Conservation (phyloP, 2,888 invertebrate species). For the Oasisia sp. region DNA sequence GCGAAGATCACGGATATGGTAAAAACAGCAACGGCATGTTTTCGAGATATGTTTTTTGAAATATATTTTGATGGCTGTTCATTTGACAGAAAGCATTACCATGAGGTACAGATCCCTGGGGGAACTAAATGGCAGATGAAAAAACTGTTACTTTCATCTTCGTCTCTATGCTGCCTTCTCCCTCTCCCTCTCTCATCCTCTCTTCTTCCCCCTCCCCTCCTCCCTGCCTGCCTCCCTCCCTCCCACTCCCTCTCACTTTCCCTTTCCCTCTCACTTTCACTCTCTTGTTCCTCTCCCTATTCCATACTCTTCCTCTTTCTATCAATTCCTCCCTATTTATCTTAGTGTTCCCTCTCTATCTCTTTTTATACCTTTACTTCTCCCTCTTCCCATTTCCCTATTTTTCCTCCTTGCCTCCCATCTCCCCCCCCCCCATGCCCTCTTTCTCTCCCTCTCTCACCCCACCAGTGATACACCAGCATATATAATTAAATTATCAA, state of each 20-base stretch:
- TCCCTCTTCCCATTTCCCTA: too few relatives aligned
- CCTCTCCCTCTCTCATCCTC: background rate
- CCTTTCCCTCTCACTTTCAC: background rate
- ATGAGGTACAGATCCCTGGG: background rate
- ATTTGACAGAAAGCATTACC: background rate
- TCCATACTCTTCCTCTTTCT: background rate
- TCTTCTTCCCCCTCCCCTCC: background rate
- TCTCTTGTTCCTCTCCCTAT: background rate
- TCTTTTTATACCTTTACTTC: background rate
- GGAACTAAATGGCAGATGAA: background rate
- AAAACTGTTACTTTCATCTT: background rate
- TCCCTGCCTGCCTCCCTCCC: conserved; percentile 7
- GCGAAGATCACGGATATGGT: too few relatives aligned
- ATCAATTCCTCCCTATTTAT: too few relatives aligned
- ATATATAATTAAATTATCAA: background rate
- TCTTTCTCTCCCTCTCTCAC: background rate
- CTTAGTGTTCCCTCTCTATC: background rate
- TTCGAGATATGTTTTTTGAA: too few relatives aligned
- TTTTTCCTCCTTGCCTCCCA: background rate
- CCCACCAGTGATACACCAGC: background rate
- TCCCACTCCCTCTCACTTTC: background rate
- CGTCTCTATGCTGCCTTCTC: too few relatives aligned
- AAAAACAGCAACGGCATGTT: too few relatives aligned
- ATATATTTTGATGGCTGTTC: too few relatives aligned
- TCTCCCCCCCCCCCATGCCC: background rate